A percentile compares a stretch with the other conserved stretches of the same genome.
These are phyloP conservation scores for Prionailurus bengalensis DNA, from an alignment of 2,113 vertebrate genomes.

Conservation along the genomic window DNA sequence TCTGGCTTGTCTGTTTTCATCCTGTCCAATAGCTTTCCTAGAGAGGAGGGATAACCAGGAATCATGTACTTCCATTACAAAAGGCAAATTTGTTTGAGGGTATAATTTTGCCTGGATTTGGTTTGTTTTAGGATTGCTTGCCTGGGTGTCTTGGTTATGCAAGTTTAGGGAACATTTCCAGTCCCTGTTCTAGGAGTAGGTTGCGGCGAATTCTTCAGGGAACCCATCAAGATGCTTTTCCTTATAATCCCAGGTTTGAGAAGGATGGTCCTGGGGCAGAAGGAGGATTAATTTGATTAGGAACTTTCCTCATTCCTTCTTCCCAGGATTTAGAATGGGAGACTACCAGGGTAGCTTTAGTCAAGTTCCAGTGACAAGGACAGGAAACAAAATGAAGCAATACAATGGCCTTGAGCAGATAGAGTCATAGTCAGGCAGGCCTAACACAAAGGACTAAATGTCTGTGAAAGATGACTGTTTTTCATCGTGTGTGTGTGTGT, in stretches of 20 bases:
- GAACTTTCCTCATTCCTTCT: background rate
- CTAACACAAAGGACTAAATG: background rate
- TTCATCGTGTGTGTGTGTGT: background rate
- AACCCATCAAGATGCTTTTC: background rate
- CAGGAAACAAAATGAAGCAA: background rate
- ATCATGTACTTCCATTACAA: background rate
- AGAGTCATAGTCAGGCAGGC: background rate
- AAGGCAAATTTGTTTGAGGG: background rate
- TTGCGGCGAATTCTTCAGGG: background rate
- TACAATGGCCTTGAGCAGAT: background rate
- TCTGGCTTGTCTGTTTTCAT: background rate
- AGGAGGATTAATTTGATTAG: background rate
- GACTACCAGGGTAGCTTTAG: background rate
- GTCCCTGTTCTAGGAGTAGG: background rate
- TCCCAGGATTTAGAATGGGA: background rate
- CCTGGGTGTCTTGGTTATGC: background rate
- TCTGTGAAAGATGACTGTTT: background rate
- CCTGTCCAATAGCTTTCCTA: background rate
- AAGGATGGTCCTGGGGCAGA: background rate
- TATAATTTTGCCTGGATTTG: slow-evolving; percentile 10
- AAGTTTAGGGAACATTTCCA: background rate
- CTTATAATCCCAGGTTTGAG: background rate
- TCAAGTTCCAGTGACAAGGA: background rate
- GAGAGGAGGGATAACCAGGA: background rate
- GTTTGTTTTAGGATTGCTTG: background rate